phyloP scores from a whole-genome alignment of 2,888 invertebrate genomes.

The Amiota minor region DNA sequence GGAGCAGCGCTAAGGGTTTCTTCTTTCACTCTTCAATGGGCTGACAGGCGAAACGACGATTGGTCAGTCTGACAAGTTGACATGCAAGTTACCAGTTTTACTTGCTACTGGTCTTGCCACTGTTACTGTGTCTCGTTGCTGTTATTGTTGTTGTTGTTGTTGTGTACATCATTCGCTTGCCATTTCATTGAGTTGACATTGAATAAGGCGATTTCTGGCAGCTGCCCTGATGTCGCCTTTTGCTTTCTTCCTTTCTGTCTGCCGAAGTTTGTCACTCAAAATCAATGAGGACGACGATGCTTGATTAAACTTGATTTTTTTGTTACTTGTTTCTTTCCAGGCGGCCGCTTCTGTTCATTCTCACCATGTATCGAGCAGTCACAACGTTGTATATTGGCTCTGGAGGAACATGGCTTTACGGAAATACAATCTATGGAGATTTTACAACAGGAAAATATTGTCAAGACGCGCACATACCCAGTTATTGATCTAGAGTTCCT shows the following conservation, averaged over 20 bases:
- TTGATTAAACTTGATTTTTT: conserved; percentile 38
- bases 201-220: conserved; percentile 62
- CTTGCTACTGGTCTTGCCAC: conserved; percentile 33
- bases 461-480: conserved; percentile 80
- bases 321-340: conserved; percentile 72
- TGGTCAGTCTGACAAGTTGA: conserved; percentile 27
- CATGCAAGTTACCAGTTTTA: conserved; percentile 37
- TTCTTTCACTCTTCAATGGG: neutral
- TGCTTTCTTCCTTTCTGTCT: neutral
- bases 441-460: conserved; percentile 84
- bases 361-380: conserved; percentile 99
- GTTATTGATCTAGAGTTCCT: conserved; percentile 82
- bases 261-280: conserved; percentile 29
- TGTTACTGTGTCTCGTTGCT: neutral
- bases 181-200: conserved; percentile 63
- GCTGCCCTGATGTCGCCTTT: conserved; percentile 49
- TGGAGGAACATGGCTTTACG: conserved; percentile 84
- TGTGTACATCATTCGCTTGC: conserved; percentile 38
- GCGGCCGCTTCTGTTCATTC: conserved; percentile 96
- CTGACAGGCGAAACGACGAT: conserved; percentile 36
- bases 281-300: neutral
- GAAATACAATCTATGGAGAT: conserved; percentile 92
- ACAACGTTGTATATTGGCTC: conserved; percentile 85
- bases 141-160: conserved; percentile 6
- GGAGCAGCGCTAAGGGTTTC: neutral